These are phyloP conservation scores for Hozukius guyotensis DNA, from an alignment of 2,797 vertebrate genomes.

Conservation along the genomic window DNA sequence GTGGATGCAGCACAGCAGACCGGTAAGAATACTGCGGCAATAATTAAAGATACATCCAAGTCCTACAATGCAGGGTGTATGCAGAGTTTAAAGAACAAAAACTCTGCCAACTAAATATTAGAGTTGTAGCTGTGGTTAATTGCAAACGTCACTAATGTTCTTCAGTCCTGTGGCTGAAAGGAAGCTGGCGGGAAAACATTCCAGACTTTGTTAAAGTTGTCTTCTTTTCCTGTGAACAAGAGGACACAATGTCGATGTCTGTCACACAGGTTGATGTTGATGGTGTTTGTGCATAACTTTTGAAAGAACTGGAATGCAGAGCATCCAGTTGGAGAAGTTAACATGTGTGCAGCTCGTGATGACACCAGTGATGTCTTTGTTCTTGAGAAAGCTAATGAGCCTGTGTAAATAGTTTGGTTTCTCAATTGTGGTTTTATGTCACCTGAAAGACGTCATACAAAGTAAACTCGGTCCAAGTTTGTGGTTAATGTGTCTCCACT, in stretches of 20 bases:
- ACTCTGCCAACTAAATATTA: background rate
- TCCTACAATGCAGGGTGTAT: background rate
- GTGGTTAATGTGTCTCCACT: background rate
- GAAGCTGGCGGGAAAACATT: slow-evolving; percentile 24
- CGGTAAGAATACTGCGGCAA: slow-evolving; percentile 36
- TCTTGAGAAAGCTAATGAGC: background rate
- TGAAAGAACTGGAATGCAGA: slow-evolving; percentile 64
- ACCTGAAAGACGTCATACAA: background rate
- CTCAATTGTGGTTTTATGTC: background rate
- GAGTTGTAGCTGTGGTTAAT: background rate
- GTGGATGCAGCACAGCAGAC: slow-evolving; percentile 91
- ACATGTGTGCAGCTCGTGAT: slow-evolving; percentile 4
- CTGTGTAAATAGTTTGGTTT: background rate
- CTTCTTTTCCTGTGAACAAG: background rate
- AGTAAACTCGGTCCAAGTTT: background rate
- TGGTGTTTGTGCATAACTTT: background rate
- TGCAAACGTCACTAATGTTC: background rate
- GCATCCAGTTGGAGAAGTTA: slow-evolving; percentile 58
- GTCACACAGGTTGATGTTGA: slow-evolving; percentile 35
- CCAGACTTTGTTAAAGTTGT: slow-evolving; percentile 18
- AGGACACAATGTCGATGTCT: slow-evolving; percentile 38
- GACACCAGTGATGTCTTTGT: background rate
- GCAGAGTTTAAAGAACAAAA: background rate
- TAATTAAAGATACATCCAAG: background rate
- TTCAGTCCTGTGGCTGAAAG: background rate